These are phyloP conservation scores for Heteronetta atricapilla DNA, from an alignment of 2,113 vertebrate genomes.

Conservation along the genomic window DNA sequence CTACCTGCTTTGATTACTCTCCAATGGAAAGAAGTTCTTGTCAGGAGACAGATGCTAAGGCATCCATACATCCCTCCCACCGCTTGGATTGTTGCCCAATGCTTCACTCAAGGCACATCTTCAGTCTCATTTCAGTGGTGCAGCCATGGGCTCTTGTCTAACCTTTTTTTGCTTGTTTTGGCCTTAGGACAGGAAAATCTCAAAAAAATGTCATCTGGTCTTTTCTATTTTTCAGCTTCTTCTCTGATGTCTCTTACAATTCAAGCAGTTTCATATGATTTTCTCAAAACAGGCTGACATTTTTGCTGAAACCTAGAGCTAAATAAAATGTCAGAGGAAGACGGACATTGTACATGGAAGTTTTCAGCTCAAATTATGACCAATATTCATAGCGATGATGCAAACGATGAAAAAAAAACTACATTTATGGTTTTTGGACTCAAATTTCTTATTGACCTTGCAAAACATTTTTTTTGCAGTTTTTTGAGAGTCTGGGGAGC, in stretches of 20 bases:
- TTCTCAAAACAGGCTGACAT: not conserved
- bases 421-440: rapidly evolving
- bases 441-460: not conserved
- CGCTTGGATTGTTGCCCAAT: not conserved
- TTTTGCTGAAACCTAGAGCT: not conserved
- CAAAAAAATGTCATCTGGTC: not conserved
- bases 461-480: not conserved
- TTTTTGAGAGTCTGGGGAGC: not conserved
- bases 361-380: not conserved
- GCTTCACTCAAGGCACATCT: not conserved
- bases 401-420: not conserved
- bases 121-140: not conserved
- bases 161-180: not conserved
- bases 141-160: not conserved
- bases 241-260: not conserved
- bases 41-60: not conserved
- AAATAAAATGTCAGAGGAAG: not conserved
- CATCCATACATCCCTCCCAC: not conserved
- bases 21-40: not conserved
- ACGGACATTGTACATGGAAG: not conserved
- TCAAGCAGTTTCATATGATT: rapidly evolving
- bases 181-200: not conserved
- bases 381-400: not conserved
- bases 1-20: not conserved
- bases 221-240: not conserved